Percentiles rank a stretch among this genome's conserved stretches.
Conservation (phyloP, 2,113 vertebrate species). For the Hippopotamus amphibius region DNA sequence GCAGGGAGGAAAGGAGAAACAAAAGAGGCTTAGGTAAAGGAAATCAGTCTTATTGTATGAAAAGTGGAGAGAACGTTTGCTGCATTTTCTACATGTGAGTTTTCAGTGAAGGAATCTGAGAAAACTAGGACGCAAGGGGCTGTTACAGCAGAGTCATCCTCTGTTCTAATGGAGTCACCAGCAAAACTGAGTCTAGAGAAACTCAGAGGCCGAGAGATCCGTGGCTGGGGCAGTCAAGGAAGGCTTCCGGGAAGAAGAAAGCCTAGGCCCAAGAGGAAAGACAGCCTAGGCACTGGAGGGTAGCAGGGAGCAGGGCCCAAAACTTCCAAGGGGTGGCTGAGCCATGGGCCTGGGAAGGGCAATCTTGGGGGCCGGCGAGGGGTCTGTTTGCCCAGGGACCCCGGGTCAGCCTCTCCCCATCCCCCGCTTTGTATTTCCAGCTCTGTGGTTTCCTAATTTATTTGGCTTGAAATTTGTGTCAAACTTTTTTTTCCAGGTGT, state of each 20-base stretch:
- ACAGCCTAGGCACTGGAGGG: accelerated
- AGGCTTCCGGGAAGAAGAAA: background rate
- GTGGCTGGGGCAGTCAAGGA: background rate
- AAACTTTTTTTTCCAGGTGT: conserved; percentile 65
- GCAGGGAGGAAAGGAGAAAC: background rate
- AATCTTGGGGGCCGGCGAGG: background rate
- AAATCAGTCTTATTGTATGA: background rate
- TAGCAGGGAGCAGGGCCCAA: background rate
- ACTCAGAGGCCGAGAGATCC: background rate
- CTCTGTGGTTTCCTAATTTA: conserved; percentile 77
- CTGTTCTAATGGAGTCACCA: background rate
- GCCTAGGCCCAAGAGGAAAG: background rate
- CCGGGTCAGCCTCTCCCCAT: background rate
- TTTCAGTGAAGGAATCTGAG: accelerated
- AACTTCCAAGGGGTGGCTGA: background rate
- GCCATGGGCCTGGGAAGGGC: background rate
- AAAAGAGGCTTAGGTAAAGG: background rate
- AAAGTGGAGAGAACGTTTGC: background rate
- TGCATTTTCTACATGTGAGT: background rate
- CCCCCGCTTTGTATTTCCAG: background rate
- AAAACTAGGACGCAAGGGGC: accelerated
- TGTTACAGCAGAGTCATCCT: accelerated
- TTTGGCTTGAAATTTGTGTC: conserved; percentile 81
- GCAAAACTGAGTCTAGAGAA: background rate
- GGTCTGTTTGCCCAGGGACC: background rate